Base-by-base conservation (phyloP, 2,797 vertebrate genomes). In the Lutjanus argentimaculatus region DNA sequence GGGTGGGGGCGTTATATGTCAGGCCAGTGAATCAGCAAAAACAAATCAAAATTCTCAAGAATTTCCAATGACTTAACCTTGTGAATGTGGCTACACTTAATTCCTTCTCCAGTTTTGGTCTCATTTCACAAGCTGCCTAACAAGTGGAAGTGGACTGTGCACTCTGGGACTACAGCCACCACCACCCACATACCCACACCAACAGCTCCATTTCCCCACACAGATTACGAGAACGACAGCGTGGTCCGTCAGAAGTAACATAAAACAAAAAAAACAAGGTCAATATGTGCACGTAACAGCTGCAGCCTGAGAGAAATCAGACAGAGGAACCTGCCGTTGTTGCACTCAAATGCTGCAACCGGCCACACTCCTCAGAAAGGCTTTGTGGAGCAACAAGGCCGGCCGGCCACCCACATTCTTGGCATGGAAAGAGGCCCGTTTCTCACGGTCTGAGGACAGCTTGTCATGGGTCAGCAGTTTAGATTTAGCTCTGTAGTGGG, bases 381-480 rank as follows among this genome's bases (percentile, higher is more conserved):
- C 72, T 80, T 87, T 77, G 52, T 66, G 77, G 82, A 87, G 85
- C 67, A 85, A 65, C 61, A 36, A 58, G 67, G 77, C 82, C 4
- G 66, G 77, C 82, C 4, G 80, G 76, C 92, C 92, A 90, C 90
- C 87, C 93, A 87, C 86, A 88, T 82, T 91, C 88, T 89, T 90
- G 83, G 85, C 89, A 82, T 73, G 84, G 82, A 92, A 74, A 75
- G 71, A 85, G 83, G 68, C 76, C 77, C 21, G 69, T 89, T 94
- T 93, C 92, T 92, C 91, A 94, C 79, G 80, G 89, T 90, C 82
- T 71, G 76, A 85, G 87, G 85, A 91, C 83, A 75, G 85, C 85
- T 69, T 83, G 88, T 89, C 79, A 77, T n/a, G 83, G 91, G 88
- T 93, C 94, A 93, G 81, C 76, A 66, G 82, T 90, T 89, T 86